Conservation (phyloP, 1,140 invertebrate genomes). For the Luehdorfia chinensis region DNA sequence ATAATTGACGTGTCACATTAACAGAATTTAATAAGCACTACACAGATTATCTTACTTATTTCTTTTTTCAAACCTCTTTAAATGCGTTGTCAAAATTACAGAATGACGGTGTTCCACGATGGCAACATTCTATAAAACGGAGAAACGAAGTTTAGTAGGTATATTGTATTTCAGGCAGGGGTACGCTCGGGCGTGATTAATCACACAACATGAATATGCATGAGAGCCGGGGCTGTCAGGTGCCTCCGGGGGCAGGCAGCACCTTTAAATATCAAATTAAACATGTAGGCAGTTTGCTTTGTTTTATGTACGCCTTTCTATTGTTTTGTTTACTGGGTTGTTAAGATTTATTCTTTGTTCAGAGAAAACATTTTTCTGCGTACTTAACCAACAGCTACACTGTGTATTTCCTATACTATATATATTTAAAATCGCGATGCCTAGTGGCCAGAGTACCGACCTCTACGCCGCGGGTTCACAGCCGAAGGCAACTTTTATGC, state of each 20-base stretch:
- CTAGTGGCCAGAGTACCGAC: no score
- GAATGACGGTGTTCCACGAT: not conserved
- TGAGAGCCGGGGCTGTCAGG: constrained; percentile 59
- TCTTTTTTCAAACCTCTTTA: no score
- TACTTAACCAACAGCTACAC: no score
- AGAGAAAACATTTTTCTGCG: no score
- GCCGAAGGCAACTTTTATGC: no score
- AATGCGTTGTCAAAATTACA: not conserved
- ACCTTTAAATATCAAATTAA: constrained; percentile 73
- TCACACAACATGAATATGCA: constrained; percentile 71
- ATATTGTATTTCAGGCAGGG: constrained; percentile 34
- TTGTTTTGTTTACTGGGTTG: not conserved
- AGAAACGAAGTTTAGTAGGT: constrained; percentile 5
- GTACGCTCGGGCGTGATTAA: constrained; percentile 55
- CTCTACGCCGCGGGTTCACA: no score
- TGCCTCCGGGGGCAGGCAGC: constrained; percentile 26
- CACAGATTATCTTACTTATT: not conserved
- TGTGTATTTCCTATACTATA: no score
- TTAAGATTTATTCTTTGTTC: not conserved
- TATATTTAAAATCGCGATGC: no score
- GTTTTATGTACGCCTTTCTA: constrained; percentile 1
- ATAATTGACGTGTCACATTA: no score
- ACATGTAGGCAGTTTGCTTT: constrained; percentile 43
- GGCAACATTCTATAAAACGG: constrained; percentile 6
- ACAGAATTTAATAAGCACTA: not conserved